These are phyloP conservation scores for Diaprepes abbreviatus DNA, from an alignment of 2,888 invertebrate species.

Conservation along the genomic window DNA sequence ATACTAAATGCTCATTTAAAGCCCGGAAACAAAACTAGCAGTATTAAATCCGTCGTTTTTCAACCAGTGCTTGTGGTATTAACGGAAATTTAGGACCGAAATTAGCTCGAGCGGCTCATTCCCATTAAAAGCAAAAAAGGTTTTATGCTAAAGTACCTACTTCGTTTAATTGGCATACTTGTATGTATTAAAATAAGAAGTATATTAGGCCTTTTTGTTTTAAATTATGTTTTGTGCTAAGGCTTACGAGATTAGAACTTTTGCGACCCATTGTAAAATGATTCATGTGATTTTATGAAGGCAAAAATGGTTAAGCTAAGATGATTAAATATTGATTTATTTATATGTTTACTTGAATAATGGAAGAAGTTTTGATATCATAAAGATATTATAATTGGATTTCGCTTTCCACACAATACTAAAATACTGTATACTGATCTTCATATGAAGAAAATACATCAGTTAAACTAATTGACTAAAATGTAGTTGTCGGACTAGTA, in stretches of 20 bases:
- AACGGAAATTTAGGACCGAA: slow-evolving; percentile 34
- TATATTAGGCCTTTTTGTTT: slow-evolving; percentile 15
- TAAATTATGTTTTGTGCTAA: slow-evolving; percentile 9
- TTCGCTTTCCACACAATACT: too few relatives aligned
- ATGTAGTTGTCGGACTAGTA: too few relatives aligned
- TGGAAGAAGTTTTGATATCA: too few relatives aligned
- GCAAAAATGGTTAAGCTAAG: too few relatives aligned
- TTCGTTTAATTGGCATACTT: slow-evolving; percentile 30
- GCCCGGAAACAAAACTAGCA: slow-evolving; percentile 31
- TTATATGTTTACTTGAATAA: too few relatives aligned
- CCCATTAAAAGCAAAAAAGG: slow-evolving; percentile 42
- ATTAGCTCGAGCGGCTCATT: slow-evolving; percentile 32
- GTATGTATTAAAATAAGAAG: slow-evolving; percentile 27
- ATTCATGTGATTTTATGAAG: neutral
- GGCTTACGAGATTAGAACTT: slow-evolving; percentile 7
- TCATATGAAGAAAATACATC: too few relatives aligned
- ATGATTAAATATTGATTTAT: too few relatives aligned
- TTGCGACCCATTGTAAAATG: neutral
- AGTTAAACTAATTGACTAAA: too few relatives aligned
- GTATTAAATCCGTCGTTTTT: slow-evolving; percentile 38
- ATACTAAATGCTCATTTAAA: slow-evolving; percentile 15
- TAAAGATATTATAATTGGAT: too few relatives aligned
- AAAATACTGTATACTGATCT: too few relatives aligned
- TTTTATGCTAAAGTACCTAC: slow-evolving; percentile 30
- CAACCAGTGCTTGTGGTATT: slow-evolving; percentile 36